These are phyloP conservation scores for Corythoichthys intestinalis DNA, from an alignment of 2,113 vertebrate species.

Conservation along the genomic window DNA sequence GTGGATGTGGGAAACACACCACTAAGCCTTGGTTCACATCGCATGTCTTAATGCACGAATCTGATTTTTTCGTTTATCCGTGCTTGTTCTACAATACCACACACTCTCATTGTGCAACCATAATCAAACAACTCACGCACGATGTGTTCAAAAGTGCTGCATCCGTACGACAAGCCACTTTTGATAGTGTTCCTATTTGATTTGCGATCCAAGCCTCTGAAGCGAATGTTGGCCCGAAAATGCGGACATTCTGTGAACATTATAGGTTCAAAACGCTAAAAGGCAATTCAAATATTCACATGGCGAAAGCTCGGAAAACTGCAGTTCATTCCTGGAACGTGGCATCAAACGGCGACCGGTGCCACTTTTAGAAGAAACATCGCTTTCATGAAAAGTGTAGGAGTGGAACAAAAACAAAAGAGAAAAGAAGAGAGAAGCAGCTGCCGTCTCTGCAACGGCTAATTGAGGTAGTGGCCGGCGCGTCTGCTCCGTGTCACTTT, in stretches of 20 bases:
- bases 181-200: not conserved
- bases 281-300: slow-evolving; percentile 21
- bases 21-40: too few species aligned
- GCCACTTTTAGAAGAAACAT: slow-evolving; percentile 27
- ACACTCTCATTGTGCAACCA: not conserved
- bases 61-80: too few species aligned
- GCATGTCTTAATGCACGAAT: too few species aligned
- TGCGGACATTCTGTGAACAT: slow-evolving; percentile 16
- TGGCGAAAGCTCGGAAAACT: slow-evolving; percentile 34
- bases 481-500: slow-evolving; percentile 57
- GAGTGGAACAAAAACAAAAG: slow-evolving; percentile 1
- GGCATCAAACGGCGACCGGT: slow-evolving; percentile 19
- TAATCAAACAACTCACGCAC: not conserved
- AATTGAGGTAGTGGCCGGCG: slow-evolving; percentile 54
- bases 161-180: not conserved
- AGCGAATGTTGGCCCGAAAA: slow-evolving; percentile 27
- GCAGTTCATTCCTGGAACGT: slow-evolving; percentile 16
- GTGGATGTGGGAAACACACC: too few species aligned
- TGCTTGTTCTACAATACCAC: too few species aligned
- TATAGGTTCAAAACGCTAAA: slow-evolving; percentile 32
- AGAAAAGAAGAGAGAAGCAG: slow-evolving; percentile 41
- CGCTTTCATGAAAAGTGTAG: slow-evolving; percentile 29
- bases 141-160: not conserved
- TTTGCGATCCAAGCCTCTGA: slow-evolving; percentile 22
- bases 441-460: slow-evolving; percentile 46